phyloP scores from a whole-genome alignment of 2,113 vertebrate genomes.

The Hymenochirus boettgeri region DNA sequence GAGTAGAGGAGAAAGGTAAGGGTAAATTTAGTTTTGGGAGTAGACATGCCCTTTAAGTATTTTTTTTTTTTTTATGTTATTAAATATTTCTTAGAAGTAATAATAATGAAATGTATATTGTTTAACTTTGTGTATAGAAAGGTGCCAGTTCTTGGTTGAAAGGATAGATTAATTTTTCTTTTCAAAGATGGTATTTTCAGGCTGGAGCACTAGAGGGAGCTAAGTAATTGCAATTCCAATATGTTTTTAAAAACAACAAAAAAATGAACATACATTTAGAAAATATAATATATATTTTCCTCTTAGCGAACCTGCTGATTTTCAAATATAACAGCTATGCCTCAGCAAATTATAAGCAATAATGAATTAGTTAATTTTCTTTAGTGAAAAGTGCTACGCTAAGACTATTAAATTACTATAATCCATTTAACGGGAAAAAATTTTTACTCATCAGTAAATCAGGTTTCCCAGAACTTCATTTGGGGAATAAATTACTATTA shows the following conservation, averaged over 20 bases:
- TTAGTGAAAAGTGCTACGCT: slow-evolving; percentile 71
- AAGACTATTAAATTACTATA: slow-evolving; percentile 75
- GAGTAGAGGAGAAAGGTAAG: too few relatives aligned
- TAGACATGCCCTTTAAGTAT: too few relatives aligned
- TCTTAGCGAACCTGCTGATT: slow-evolving; percentile 68
- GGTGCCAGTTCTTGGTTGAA: too few relatives aligned
- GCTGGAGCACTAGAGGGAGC: slow-evolving; percentile 89
- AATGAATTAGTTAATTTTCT: slow-evolving; percentile 84
- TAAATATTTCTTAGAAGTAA: too few relatives aligned
- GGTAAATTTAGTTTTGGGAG: too few relatives aligned
- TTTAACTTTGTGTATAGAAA: too few relatives aligned
- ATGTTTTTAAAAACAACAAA: slow-evolving; percentile 49
- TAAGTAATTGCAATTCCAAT: slow-evolving; percentile 81
- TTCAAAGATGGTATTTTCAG: slow-evolving; percentile 56
- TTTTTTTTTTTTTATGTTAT: too few relatives aligned
- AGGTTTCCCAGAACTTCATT: slow-evolving; percentile 68
- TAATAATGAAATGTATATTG: too few relatives aligned
- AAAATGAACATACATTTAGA: slow-evolving; percentile 63
- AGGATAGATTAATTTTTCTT: background rate
- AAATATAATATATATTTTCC: slow-evolving; percentile 57
- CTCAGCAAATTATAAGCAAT: slow-evolving; percentile 79
- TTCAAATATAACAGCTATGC: slow-evolving; percentile 77
- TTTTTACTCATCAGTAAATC: slow-evolving; percentile 65
- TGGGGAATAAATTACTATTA: slow-evolving; percentile 60
- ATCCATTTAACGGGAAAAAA: slow-evolving; percentile 63